phyloP scores from a whole-genome alignment of 1,140 invertebrate species.

The Drosophila tani region DNA sequence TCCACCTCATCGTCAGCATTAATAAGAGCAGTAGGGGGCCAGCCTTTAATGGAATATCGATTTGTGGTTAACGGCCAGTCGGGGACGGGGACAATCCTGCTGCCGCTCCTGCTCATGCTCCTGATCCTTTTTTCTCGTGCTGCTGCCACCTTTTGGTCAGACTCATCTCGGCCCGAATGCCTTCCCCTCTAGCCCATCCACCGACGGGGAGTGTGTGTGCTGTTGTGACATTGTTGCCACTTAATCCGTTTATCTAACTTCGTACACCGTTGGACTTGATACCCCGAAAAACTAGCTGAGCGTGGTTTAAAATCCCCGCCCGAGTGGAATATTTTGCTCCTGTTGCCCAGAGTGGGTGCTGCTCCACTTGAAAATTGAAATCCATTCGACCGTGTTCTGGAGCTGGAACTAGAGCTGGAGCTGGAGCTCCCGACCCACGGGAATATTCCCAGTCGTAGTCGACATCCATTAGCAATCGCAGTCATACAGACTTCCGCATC shows the following conservation, averaged over 20 bases:
- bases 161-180: conserved; percentile 13
- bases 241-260: conserved; percentile 85
- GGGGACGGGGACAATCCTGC: conserved; percentile 6
- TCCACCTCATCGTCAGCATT: background rate
- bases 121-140: conserved; percentile 4
- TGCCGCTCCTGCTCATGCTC: background rate
- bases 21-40: conserved; percentile 1
- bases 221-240: conserved; percentile 76
- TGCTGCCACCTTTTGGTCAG: conserved; percentile 31
- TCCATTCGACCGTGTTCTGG: conserved; percentile 68
- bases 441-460: conserved; percentile 14
- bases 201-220: conserved; percentile 14
- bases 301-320: conserved; percentile 64
- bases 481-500: conserved; percentile 82
- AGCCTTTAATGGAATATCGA: conserved; percentile 68
- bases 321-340: conserved; percentile 33
- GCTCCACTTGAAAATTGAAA: conserved; percentile 63
- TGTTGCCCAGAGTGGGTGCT: conserved; percentile 23
- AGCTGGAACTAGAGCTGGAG: background rate
- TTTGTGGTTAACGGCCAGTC: conserved; percentile 58
- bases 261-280: conserved; percentile 85
- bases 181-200: background rate
- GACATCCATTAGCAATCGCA: conserved; percentile 82
- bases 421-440: background rate
- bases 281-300: conserved; percentile 66